Evolutionary conservation across 2,797 vertebrate species (phyloP), one percentile per base, ranked within the genome.

Genomic region (Epinephelus coioides): DNA sequence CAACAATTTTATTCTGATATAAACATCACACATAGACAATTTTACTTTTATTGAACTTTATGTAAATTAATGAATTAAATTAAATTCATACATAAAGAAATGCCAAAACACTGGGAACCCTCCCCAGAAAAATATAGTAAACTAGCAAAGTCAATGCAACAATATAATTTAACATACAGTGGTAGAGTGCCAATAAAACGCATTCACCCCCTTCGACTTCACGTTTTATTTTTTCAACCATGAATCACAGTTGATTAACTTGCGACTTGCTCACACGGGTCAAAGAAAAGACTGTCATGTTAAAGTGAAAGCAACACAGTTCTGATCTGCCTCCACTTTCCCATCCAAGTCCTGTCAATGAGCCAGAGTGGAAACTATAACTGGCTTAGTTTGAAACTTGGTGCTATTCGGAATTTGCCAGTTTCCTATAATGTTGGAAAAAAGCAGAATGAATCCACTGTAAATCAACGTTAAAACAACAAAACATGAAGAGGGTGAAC

Each of bases 51-150:
- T 79, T 87, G 15, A 75, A 78, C 70, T 89, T 84, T 68, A 76
- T 88, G 82, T 81, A 90, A 91, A 86, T 89, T 1, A 55, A 83
- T 91, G 25, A 86, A 79, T 90, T 84, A 89, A 94, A 79, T 93
- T 82, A 92, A 84, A 86, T 87, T 73, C 70, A 90, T 91, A 91
- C 69, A 87, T 64, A 84, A 90, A 79, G 75, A 90, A 90, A 87
- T 84, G 62, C 3, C 76, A 86, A 88, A 90, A 94, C 88, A 92
- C 83, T 86, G 82, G 86, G 83, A 90, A 79, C 21, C 27, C 73
- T 75, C 50, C 79, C 49, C 12, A 1, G 50, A 13, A 40, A 77
- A 73, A 61, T 56, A 56, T 0, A 51, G 67, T 82, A 81, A 92
- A 88, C 73, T 67, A 66, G 47, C 10, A 66, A 87, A 83, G 50